These are phyloP conservation scores for Chaenodraco wilsoni DNA, from an alignment of 2,797 vertebrate species.

Conservation along the genomic window DNA sequence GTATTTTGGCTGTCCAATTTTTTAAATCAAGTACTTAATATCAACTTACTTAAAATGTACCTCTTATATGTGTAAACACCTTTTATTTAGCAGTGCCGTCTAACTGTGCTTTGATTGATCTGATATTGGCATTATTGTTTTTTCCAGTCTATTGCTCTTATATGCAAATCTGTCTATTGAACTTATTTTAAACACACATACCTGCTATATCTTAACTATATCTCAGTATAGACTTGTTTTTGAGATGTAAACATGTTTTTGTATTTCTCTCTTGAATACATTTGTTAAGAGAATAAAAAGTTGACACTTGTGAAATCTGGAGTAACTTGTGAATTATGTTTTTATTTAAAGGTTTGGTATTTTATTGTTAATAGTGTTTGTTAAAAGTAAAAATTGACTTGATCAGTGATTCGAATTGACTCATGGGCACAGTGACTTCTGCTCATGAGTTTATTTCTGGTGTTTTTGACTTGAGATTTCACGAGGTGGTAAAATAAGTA, in stretches of 20 bases:
- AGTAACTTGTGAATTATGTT: background rate
- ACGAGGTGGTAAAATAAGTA: background rate
- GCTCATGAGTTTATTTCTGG: background rate
- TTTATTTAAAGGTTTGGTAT: background rate
- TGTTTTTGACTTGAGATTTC: background rate
- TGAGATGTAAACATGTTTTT: constrained; percentile 40
- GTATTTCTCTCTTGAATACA: constrained; percentile 69
- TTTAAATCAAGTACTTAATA: constrained; percentile 1
- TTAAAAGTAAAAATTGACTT: no score
- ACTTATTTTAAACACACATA: constrained; percentile 5
- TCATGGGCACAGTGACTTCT: no score
- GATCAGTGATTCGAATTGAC: no score
- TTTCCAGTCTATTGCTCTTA: constrained; percentile 26
- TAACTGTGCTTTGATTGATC: constrained; percentile 4
- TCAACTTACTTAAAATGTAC: constrained; percentile 14
- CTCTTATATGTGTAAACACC: constrained; percentile 10
- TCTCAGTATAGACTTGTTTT: constrained; percentile 51
- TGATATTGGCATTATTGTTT: constrained; percentile 8
- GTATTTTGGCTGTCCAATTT: constrained; percentile 1
- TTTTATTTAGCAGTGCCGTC: constrained; percentile 22
- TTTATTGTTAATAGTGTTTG: background rate
- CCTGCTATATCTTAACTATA: constrained; percentile 48
- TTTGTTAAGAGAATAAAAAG: constrained; percentile 39
- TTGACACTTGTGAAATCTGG: background rate
- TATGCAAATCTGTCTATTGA: constrained; percentile 31